Base-by-base conservation (phyloP, 2,797 vertebrate genomes). In the Sebastes cheni region DNA sequence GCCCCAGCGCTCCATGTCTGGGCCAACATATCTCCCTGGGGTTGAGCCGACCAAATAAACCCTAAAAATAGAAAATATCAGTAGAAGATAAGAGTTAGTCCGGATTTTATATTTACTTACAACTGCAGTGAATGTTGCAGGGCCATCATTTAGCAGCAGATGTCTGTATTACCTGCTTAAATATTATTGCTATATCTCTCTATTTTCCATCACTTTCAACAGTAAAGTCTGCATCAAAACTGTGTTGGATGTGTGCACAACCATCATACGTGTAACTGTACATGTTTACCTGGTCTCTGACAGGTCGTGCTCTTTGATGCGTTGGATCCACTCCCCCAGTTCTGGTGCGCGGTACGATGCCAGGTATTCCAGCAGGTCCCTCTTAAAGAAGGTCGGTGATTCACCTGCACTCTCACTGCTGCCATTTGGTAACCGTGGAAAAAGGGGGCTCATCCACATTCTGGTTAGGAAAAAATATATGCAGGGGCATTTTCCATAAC, bases 371-470 rank as follows among this genome's bases (percentile, higher is more conserved):
- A 98, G 87, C 39, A 99, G 93, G 88, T 99, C 98, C 29, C 95
- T 95, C 90, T 98, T 99, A 84, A 99, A 99, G 90, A 95, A 93
- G 73, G 98, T 99, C 36, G 91, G 65, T 0, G 99, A 99, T 88
- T 99, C 99, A 20, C 99, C 99, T 13, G 90, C 91, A 1, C 88
- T 93, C 8, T 36, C 86, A 13, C 89, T 88, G 82, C 94, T 90
- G 86, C 95, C 97, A 9, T 92, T 88, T 60, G 95, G 94, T 77
- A 99, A 91, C 84, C 87, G 95, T 87, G 97, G 97, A 94, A 97
- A 99, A 79, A 99, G 85, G 61, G 98, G 97, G 84, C 98, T 99
- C 95, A 99, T 84, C 99, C 99, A 99, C 81, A 99, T 96, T 86
- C 98, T 99, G 81, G 18, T 83, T 88, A 55, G 60, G 36, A 36